Conservation (phyloP, 2,888 invertebrate species). For the Andricus curvator region DNA sequence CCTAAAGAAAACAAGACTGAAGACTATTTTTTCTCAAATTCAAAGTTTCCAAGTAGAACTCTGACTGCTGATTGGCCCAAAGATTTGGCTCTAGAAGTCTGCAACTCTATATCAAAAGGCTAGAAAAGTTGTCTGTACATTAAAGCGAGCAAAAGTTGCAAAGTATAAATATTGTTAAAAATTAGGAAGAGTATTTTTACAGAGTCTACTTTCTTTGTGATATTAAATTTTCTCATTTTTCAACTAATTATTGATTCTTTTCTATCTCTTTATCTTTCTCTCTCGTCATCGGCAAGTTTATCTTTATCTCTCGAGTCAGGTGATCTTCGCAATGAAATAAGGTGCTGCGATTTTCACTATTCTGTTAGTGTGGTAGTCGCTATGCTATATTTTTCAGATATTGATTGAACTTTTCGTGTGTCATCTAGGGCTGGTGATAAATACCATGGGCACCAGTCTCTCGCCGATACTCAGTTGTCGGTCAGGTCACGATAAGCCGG, state of each 20-base stretch:
- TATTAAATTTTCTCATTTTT: not conserved
- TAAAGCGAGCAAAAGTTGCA: conserved; percentile 57
- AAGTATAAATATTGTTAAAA: conserved; percentile 51
- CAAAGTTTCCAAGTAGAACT: conserved; percentile 64
- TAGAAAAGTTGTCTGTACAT: conserved; percentile 65
- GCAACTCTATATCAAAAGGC: conserved; percentile 70
- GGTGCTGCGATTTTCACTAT: conserved; percentile 64
- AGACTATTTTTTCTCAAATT: conserved; percentile 51
- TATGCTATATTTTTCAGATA: conserved; percentile 63
- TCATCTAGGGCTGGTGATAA: conserved; percentile 78
- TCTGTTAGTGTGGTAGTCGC: conserved; percentile 65
- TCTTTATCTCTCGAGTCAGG: conserved; percentile 54
- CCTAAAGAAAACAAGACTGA: conserved; percentile 75
- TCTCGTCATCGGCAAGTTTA: conserved; percentile 62
- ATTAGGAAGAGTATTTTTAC: conserved; percentile 27
- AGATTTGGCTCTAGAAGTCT: conserved; percentile 74
- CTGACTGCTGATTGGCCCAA: conserved; percentile 75
- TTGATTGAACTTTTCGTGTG: conserved; percentile 68
- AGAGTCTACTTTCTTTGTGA: not conserved
- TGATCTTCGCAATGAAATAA: conserved; percentile 62
- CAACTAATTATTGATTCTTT: conserved; percentile 5
- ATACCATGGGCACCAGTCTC: conserved; percentile 79
- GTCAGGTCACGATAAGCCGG: conserved; percentile 75
- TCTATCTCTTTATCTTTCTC: conserved; percentile 8
- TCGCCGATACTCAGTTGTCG: conserved; percentile 77